Evolutionary conservation across 2,113 vertebrate genomes (phyloP).

Genomic region (Hypomesus transpacificus): DNA sequence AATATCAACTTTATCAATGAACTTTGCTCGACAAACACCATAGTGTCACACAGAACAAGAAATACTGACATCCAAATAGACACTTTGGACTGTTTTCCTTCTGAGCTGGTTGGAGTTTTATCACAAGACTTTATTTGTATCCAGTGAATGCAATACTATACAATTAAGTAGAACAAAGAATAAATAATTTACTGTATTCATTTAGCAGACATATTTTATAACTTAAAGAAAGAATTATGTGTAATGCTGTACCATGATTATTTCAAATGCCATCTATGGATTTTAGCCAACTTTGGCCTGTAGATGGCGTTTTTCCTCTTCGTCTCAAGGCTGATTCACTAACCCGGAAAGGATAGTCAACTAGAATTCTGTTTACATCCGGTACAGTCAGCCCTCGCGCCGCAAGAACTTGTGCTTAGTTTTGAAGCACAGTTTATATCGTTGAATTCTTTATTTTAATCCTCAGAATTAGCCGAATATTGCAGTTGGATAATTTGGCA

Average conservation of each 20-base stretch:
- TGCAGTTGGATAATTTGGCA: no score
- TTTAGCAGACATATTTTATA: no score
- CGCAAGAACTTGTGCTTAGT: no score
- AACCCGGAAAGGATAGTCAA: background rate
- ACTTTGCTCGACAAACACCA: constrained; percentile 41
- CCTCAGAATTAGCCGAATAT: no score
- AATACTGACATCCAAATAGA: constrained; percentile 28
- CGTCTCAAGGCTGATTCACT: background rate
- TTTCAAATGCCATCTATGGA: no score
- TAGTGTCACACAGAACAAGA: background rate
- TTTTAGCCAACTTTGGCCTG: background rate
- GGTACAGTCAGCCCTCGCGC: background rate
- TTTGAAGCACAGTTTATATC: no score
- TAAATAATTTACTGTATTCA: no score
- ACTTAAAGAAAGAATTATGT: no score
- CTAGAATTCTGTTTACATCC: constrained; percentile 39
- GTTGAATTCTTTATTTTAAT: no score
- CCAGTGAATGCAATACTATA: no score
- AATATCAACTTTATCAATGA: constrained; percentile 18
- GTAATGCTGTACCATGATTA: no score
- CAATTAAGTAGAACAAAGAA: no score
- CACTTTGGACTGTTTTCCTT: constrained; percentile 33
- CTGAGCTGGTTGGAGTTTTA: background rate
- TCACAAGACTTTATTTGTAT: background rate
- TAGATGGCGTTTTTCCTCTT: constrained; percentile 26